Base-by-base conservation (phyloP, 2,888 invertebrate species). In the Drosophila macrospina region DNA sequence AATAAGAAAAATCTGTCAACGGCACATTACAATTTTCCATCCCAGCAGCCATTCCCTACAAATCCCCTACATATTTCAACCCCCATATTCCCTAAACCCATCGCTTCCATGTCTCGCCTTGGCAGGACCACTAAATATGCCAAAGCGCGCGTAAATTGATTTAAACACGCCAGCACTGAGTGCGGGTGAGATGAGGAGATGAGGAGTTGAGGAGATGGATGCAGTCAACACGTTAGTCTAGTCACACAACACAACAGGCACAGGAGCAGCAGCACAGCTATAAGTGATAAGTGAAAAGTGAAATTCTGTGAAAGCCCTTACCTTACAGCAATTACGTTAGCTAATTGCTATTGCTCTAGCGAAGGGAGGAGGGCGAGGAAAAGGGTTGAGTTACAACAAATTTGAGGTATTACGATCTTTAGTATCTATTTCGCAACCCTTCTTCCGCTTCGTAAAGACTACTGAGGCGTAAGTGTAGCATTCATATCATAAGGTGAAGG, bases 61-160 rank as follows among this genome's bases (percentile, higher is more conserved):
- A 16, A 2, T 15, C 36, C 36, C 28, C 15, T 34, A 36, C 55
- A 52, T 15, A 15, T 30, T 16, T 20, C 28, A 15, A 20, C 42
- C 41, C 20, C 20, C 28, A 28, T 20, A 20, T 24, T n/a, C 24
- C 10, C 37, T 26, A 5, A 37, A n/a, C n/a, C 20, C 32, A 24
- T 4, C 13, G 13, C 13, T 37, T 20, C 13, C 41, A 47, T 59
- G 28, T 30, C 51, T 36, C 26, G 32, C 24, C 26, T n/a, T 32
- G 24, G 15, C 44, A 47, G 47, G 34, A 64, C 80, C 80, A 64
- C 72, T 71, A 78, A 83, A 84, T 83, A 84, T 84, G 79, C 78
- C 81, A 84, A 86, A 77, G 84, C 77, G 77, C 70, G 84, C 77
- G 81, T 69, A 86, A 83, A 83, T 83, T 83, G 86, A 86, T 83